These are phyloP conservation scores for Netelia inedita DNA, from an alignment of 2,888 invertebrate species.

Conservation along the genomic window DNA sequence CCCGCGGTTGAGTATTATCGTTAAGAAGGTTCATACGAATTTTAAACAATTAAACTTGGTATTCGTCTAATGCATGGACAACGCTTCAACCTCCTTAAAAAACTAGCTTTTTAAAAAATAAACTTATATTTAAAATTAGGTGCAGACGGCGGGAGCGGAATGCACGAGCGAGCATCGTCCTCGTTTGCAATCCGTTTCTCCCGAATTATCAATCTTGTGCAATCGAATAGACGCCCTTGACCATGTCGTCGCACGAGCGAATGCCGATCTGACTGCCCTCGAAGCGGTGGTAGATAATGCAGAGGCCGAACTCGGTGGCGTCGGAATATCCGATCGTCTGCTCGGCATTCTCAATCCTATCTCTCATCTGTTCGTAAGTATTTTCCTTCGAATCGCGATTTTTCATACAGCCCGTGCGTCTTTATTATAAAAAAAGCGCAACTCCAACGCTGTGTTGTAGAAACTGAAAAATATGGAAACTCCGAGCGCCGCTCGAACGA, in stretches of 20 bases:
- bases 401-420: no score
- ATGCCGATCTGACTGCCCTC: constrained; percentile 80
- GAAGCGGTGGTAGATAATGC: constrained; percentile 83
- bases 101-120: constrained; percentile 9
- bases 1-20: no score
- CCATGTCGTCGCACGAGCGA: constrained; percentile 80
- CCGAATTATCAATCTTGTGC: constrained; percentile 78
- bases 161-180: constrained; percentile 80
- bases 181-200: constrained; percentile 76
- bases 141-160: constrained; percentile 80
- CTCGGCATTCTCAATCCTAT: constrained; percentile 83
- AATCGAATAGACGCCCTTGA: constrained; percentile 83
- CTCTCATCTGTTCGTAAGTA: constrained; percentile 81
- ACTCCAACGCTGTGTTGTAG: constrained; percentile 69
- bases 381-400: not conserved
- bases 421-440: not conserved
- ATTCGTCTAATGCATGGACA: no score
- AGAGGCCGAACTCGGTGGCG: constrained; percentile 79
- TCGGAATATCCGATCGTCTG: constrained; percentile 79
- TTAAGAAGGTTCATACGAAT: no score
- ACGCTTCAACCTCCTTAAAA: no score
- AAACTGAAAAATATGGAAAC: constrained; percentile 78
- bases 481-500: constrained; percentile 67
- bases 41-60: no score
- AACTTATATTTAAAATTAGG: constrained; percentile 70